Evolutionary conservation across 2,888 invertebrate species (phyloP).

Genomic region (Eudasyphora cyanicolor): DNA sequence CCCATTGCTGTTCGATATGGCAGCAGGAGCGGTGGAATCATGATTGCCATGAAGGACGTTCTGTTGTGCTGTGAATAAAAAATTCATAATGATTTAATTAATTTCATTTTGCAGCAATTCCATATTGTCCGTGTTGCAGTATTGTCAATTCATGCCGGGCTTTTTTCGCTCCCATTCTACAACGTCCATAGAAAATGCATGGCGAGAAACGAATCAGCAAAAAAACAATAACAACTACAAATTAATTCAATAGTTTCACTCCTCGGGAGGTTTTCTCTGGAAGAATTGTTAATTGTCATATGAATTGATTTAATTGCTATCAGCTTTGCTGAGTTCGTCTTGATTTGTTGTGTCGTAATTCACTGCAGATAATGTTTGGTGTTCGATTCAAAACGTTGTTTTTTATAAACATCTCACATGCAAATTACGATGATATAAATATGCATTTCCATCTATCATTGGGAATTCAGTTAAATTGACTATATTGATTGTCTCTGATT

Average conservation of each 20-base stretch:
- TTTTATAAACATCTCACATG: too few species aligned
- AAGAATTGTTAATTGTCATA: not conserved
- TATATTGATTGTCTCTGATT: too few species aligned
- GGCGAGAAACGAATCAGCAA: not conserved
- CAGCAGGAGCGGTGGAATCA: not conserved
- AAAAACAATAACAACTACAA: not conserved
- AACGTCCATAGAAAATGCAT: not conserved
- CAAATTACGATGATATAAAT: too few species aligned
- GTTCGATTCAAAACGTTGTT: not conserved
- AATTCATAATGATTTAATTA: conserved; percentile 34
- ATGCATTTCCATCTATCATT: too few species aligned
- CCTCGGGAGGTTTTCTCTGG: not conserved
- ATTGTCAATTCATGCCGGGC: not conserved
- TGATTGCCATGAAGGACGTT: not conserved
- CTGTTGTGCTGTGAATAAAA: not conserved
- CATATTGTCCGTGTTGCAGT: conserved; percentile 2
- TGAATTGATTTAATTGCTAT: not conserved
- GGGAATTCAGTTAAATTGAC: too few species aligned
- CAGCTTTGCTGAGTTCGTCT: not conserved
- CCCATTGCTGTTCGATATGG: not conserved
- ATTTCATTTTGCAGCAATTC: conserved; percentile 18
- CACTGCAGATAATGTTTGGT: not conserved
- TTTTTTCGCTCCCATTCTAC: not conserved
- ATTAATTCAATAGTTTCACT: not conserved
- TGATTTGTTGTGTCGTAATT: not conserved